Conservation (phyloP, 2,888 invertebrate genomes). For the Gisinianus flammeolus region DNA sequence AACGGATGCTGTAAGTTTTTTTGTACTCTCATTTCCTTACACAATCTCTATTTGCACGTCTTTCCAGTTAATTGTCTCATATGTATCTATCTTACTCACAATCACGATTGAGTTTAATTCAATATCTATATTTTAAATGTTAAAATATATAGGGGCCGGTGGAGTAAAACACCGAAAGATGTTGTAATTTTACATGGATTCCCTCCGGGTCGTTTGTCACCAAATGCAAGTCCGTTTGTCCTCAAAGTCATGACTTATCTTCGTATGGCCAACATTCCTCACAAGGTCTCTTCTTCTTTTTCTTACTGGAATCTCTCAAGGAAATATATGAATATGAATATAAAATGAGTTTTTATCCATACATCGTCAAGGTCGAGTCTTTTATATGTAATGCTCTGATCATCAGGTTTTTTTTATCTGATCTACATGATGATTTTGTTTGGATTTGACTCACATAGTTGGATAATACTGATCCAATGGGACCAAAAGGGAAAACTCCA, state of each 20-base stretch:
- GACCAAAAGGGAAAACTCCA: constrained; percentile 46
- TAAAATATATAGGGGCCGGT: constrained; percentile 8
- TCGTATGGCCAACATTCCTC: constrained; percentile 45
- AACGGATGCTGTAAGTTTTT: not conserved
- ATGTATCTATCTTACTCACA: too few relatives aligned
- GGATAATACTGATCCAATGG: not conserved
- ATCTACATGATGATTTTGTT: too few relatives aligned
- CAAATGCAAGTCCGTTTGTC: constrained; percentile 43
- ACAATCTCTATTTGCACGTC: not conserved
- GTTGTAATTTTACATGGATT: constrained; percentile 35
- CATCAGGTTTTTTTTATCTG: too few relatives aligned
- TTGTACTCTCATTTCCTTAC: not conserved
- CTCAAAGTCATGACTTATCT: constrained; percentile 44
- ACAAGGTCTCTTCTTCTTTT: constrained; percentile 38
- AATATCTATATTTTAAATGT: not conserved
- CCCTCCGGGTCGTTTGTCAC: not conserved
- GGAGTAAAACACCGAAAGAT: constrained; percentile 39
- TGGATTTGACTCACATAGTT: too few relatives aligned
- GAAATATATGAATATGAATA: too few relatives aligned
- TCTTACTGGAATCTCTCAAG: too few relatives aligned
- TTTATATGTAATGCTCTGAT: too few relatives aligned
- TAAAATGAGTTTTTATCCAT: too few relatives aligned
- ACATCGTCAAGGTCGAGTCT: too few relatives aligned
- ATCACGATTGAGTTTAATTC: too few relatives aligned
- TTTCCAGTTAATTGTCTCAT: too few relatives aligned